Evolutionary conservation across 2,797 vertebrate species (phyloP).

Genomic region (Philypnodon macrostomus): DNA sequence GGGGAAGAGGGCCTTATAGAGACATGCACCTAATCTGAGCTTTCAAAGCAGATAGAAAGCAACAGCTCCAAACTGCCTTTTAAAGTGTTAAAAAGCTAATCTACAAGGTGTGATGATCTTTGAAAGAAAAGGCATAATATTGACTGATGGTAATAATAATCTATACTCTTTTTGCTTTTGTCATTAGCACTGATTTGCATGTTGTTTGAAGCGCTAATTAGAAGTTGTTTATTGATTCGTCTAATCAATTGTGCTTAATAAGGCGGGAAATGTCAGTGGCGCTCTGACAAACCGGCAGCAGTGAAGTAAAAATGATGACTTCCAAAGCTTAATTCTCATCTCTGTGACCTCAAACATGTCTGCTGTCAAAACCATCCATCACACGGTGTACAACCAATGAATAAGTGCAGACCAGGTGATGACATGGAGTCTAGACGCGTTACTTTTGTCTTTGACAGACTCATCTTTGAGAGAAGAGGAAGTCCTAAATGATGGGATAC

Average conservation of each 20-base stretch:
- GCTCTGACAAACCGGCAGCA: slow-evolving; percentile 16
- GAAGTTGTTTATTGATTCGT: slow-evolving; percentile 19
- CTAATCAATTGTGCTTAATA: slow-evolving; percentile 9
- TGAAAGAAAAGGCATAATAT: no score
- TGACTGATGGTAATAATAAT: neutral
- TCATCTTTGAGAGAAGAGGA: slow-evolving; percentile 8
- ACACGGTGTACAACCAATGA: slow-evolving; percentile 28
- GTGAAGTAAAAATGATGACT: neutral
- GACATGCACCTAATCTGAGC: no score
- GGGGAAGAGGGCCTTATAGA: no score
- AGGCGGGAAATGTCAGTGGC: slow-evolving; percentile 23
- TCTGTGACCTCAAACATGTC: slow-evolving; percentile 4
- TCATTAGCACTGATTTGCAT: slow-evolving; percentile 1
- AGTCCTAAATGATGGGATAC: slow-evolving; percentile 3
- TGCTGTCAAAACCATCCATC: slow-evolving; percentile 20
- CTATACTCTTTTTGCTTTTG: slow-evolving; percentile 4
- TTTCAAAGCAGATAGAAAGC: no score
- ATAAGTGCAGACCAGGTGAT: slow-evolving; percentile 20
- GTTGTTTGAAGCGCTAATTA: slow-evolving; percentile 10
- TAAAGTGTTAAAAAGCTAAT: no score
- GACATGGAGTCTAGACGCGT: slow-evolving; percentile 22
- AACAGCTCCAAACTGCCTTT: no score
- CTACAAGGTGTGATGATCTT: no score
- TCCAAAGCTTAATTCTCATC: slow-evolving; percentile 14
- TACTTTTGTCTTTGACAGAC: slow-evolving; percentile 12